Evolutionary conservation across 2,113 vertebrate genomes (phyloP).

Genomic region (Struthio camelus): DNA sequence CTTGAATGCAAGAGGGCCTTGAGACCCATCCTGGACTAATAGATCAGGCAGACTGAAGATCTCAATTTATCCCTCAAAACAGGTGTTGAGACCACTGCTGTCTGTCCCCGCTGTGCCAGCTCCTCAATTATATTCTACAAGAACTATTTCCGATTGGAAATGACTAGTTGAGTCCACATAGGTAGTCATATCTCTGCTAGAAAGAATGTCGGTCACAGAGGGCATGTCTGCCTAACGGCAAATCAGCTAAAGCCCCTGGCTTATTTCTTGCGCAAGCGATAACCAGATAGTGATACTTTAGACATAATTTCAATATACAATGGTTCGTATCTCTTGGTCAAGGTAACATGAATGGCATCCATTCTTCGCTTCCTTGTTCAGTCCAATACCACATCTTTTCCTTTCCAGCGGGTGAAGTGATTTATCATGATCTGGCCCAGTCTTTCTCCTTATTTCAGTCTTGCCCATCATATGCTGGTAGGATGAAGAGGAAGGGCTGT

Average conservation of each 20-base stretch:
- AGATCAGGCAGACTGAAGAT: background rate
- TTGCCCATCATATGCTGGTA: background rate
- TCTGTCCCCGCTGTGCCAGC: background rate
- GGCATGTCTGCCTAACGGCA: background rate
- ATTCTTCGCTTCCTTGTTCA: background rate
- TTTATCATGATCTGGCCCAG: background rate
- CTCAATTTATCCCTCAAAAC: background rate
- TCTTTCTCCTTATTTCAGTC: constrained; percentile 18
- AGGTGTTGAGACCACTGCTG: background rate
- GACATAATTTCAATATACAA: background rate
- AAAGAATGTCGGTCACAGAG: background rate
- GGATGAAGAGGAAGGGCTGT: background rate
- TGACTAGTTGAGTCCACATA: background rate
- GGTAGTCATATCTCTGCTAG: background rate
- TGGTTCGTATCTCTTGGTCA: background rate
- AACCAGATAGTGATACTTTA: background rate
- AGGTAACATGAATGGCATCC: background rate
- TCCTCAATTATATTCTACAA: background rate
- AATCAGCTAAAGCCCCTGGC: background rate
- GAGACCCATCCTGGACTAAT: background rate
- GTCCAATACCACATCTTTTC: background rate
- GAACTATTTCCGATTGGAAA: background rate
- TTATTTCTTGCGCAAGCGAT: background rate
- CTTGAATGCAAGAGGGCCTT: background rate
- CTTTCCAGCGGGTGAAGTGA: background rate